These are phyloP conservation scores for Agonopterix arenella DNA, from an alignment of 2,888 invertebrate genomes.

Conservation along the genomic window DNA sequence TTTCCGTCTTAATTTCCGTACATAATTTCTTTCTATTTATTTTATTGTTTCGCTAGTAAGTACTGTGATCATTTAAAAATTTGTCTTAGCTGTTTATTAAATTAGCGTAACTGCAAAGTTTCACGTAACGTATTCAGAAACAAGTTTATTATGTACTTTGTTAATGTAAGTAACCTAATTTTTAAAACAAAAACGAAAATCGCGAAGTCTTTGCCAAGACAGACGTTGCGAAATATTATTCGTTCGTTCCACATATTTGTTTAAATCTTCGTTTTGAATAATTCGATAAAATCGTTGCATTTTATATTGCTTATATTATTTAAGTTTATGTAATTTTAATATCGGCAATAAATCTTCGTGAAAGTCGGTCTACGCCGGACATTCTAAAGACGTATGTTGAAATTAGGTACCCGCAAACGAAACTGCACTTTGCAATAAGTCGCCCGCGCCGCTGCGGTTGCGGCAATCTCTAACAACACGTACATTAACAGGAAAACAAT, in stretches of 20 bases:
- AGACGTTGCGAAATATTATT: no score
- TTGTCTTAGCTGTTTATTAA: not conserved
- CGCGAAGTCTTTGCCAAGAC: no score
- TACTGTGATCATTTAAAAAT: no score
- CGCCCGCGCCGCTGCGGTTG: slow-evolving; percentile 32
- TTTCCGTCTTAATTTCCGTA: no score
- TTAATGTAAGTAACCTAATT: no score
- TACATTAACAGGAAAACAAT: slow-evolving; percentile 19
- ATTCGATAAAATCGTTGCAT: no score
- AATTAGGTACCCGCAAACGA: slow-evolving; percentile 53
- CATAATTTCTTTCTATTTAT: no score
- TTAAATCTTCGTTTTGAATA: no score
- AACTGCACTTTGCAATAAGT: slow-evolving; percentile 51
- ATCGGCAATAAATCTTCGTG: slow-evolving; percentile 37
- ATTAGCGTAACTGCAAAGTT: not conserved
- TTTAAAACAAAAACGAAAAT: no score
- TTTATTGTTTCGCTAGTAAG: no score
- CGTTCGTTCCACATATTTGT: no score
- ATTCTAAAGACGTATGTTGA: slow-evolving; percentile 46
- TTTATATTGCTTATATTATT: not conserved
- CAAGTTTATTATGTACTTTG: no score
- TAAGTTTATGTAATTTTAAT: slow-evolving; percentile 14
- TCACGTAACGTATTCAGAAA: not conserved
- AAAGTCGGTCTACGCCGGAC: slow-evolving; percentile 45
- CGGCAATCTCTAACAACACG: slow-evolving; percentile 28